A percentile compares a stretch with the other conserved stretches of the same genome.
phyloP scores from a whole-genome alignment of 2,888 invertebrate species.

The Idaea aversata region DNA sequence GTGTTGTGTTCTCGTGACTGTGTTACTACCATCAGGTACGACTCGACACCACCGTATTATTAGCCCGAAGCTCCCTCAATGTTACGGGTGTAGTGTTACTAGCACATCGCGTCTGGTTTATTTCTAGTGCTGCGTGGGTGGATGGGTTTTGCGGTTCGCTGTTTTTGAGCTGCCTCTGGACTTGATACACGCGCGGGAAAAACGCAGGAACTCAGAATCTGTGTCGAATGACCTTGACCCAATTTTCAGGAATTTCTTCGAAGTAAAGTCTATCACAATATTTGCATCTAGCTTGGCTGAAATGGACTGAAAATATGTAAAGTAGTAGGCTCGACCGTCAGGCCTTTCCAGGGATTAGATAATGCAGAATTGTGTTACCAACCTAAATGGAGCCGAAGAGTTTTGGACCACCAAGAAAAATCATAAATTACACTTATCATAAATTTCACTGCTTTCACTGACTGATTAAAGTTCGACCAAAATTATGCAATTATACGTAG shows the following conservation, averaged over 20 bases:
- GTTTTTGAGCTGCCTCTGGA: slow-evolving; percentile 37
- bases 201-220: slow-evolving; percentile 33
- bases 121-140: slow-evolving; percentile 69
- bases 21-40: slow-evolving; percentile 50
- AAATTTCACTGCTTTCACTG: too few relatives aligned
- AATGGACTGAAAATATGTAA: too few relatives aligned
- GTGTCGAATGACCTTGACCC: slow-evolving; percentile 70
- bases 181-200: slow-evolving; percentile 31
- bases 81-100: slow-evolving; percentile 74
- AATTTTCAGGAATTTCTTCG: slow-evolving; percentile 39
- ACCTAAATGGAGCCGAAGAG: too few relatives aligned
- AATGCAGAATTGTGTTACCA: too few relatives aligned
- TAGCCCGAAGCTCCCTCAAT: slow-evolving; percentile 49
- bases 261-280: background rate
- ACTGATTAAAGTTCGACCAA: too few relatives aligned
- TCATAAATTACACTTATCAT: too few relatives aligned
- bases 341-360: too few relatives aligned
- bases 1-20: slow-evolving; percentile 67
- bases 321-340: too few relatives aligned
- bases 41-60: slow-evolving; percentile 35
- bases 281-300: too few relatives aligned
- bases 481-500: too few relatives aligned
- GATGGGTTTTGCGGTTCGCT: slow-evolving; percentile 43
- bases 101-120: slow-evolving; percentile 66
- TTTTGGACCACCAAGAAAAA: too few relatives aligned